phyloP scores from a whole-genome alignment of 2,888 invertebrate species.

The Oligia fasciuncula region DNA sequence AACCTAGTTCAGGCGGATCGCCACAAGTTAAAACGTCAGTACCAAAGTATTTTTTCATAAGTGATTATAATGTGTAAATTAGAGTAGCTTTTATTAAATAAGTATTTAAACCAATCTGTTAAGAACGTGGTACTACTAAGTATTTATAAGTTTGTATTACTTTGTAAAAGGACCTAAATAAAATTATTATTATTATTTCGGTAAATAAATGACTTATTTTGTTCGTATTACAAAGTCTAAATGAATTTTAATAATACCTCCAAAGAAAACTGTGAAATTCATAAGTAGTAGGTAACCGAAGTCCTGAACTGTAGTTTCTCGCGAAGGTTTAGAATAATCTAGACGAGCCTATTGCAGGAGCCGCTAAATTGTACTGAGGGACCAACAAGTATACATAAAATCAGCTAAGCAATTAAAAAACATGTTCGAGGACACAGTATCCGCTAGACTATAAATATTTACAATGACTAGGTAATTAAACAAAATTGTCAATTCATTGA shows the following conservation, averaged over 20 bases:
- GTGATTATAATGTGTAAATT: too few species aligned
- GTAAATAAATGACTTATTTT: not conserved
- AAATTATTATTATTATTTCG: too few species aligned
- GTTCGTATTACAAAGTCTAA: not conserved
- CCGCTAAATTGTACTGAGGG: not conserved
- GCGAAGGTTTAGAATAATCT: not conserved
- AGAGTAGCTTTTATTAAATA: too few species aligned
- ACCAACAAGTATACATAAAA: conserved; percentile 11
- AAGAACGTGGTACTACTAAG: too few species aligned
- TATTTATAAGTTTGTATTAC: too few species aligned
- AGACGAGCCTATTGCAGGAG: not conserved
- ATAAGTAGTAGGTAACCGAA: not conserved
- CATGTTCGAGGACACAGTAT: conserved; percentile 21
- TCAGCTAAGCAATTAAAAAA: conserved; percentile 36
- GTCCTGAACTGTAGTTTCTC: conserved; percentile 1
- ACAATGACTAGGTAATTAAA: conserved; percentile 41
- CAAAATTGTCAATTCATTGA: conserved; percentile 50
- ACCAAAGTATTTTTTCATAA: too few species aligned
- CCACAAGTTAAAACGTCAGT: too few species aligned
- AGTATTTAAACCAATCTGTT: too few species aligned
- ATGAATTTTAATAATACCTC: not conserved
- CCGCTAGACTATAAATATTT: conserved; percentile 56
- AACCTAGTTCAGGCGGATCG: too few species aligned
- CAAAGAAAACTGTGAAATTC: not conserved
- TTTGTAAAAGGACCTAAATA: too few species aligned